Base-by-base conservation (phyloP, 2,797 vertebrate genomes). In the Myripristis jacobus region DNA sequence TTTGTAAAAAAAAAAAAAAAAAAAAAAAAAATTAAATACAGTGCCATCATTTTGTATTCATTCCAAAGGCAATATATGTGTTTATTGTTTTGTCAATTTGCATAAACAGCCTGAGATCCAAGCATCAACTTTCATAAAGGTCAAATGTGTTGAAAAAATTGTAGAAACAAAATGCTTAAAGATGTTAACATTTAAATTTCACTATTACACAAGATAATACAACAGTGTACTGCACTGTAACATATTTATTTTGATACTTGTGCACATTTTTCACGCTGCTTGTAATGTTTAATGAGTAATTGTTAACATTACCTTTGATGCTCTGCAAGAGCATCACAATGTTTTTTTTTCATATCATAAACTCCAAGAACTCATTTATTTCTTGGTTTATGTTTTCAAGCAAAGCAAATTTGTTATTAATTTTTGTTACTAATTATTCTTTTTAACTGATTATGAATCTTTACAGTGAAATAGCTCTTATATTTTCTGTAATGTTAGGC, bases 231-330 rank as follows among this genome's bases (percentile, higher is more conserved):
- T 70, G 55, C 41, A 73, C 66, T 65, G 52, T 48, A 27, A 27
- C 18, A 24, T 47, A 56, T 53, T 43, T 19, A 1, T 73, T 48
- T 73, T 31, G 46, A 74, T 66, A 15, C 13, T 31, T 18, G 71
- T 66, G 69, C 63, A 78, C 64, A 60, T 44, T 66, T 56, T 43
- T 69, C 13, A 46, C 24, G 53, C 75, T 87, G 70, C 51, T 79
- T 75, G 38, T 73, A 5, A 24, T 19, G 6, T 50, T 6, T 71
- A 4, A 15, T 44, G 41, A 22, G 48, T 57, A 27, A 10, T 36
- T 25, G 22, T 19, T 43, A 44, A 8, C 8, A 44, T 25, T 25
- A 4, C 19, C 8, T 24, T 62, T 70, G 15, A 64, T 27, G 2
- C 52, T 64, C 27, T 53, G 46, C 21, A 10, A 19, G 0, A 25